A percentile compares a stretch with the other conserved stretches of the same genome.
Evolutionary conservation across 2,888 invertebrate genomes (phyloP).

Genomic region (Dorcus parallelipipedus): DNA sequence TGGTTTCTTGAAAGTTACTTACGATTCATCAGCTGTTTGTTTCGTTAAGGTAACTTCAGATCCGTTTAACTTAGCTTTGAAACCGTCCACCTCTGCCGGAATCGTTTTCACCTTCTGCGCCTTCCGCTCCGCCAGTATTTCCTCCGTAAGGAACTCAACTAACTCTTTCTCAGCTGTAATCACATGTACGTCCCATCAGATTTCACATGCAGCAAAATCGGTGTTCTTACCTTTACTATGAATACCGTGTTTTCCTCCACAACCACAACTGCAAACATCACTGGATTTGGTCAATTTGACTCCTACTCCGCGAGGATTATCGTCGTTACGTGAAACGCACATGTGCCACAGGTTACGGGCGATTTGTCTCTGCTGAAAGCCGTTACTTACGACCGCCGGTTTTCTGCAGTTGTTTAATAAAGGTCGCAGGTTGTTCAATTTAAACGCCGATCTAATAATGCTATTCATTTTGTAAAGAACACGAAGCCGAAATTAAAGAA

Average conservation of each 20-base stretch:
- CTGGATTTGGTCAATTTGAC: slow-evolving; percentile 55
- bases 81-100: slow-evolving; percentile 77
- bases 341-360: slow-evolving; percentile 73
- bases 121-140: slow-evolving; percentile 88
- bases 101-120: slow-evolving; percentile 72
- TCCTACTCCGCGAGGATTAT: slow-evolving; percentile 27
- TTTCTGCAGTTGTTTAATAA: slow-evolving; percentile 67
- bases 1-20: slow-evolving; percentile 38
- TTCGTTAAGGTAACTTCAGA: slow-evolving; percentile 84
- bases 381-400: slow-evolving; percentile 51
- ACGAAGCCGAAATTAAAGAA: too few species aligned
- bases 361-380: slow-evolving; percentile 58
- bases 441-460: slow-evolving; percentile 13
- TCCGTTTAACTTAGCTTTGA: slow-evolving; percentile 73
- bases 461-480: slow-evolving; percentile 12
- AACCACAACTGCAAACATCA: slow-evolving; percentile 66
- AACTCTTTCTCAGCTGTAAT: slow-evolving; percentile 76
- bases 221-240: slow-evolving; percentile 29
- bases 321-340: slow-evolving; percentile 50
- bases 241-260: slow-evolving; percentile 55
- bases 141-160: slow-evolving; percentile 87
- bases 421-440: slow-evolving; percentile 7
- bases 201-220: background rate
- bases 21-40: slow-evolving; percentile 67
- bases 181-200: background rate